Base-by-base conservation (phyloP, 1,140 invertebrate genomes). In the Cataglyphis hispanica region DNA sequence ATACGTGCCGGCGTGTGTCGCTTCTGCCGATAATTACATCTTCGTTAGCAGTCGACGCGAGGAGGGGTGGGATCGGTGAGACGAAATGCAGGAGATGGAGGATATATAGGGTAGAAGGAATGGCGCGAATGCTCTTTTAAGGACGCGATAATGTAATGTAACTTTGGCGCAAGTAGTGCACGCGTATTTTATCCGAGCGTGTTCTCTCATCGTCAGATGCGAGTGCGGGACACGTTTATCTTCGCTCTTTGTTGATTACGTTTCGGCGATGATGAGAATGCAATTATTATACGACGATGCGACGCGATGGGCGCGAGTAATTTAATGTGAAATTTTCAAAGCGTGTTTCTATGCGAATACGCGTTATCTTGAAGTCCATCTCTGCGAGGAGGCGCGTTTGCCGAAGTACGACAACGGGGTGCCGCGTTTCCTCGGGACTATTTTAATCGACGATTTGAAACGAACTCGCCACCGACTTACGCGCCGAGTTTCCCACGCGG, bases 11-110 rank as follows among this genome's bases (percentile, higher is more conserved):
- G 87, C 83, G 87, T 78, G 87, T 84, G 88, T 89, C 89, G 86
- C 90, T 91, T 90, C 90, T 91, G 91, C 78, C 89, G 92, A 93
- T 93, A 93, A 93, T 93, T 93, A 93, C 91, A 90, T 92, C 89
- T 91, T 91, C 88, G 91, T 92, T 92, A 92, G 89, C 87, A 91
- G 91, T 90, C 87, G 81, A 72, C 91, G 89, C 43, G 70, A 78
- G 53, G 53, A 77, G 16, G 16, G 19, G 13, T 27, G 34, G 46
- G 34, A 19, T 40, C 43, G 22, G 63, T 13, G 63, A 46, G 64
- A 64, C 4, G 64, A 19, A 19, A 19, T 50, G 53, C 53, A 58
- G 22, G 77, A 58, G n/a, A 76, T 2, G 4, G n/a, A 50, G 19
- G 27, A 1, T 10, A 1, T 10, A 10, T 11, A 5, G 19, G 6